These are phyloP conservation scores for Apamea epomidion DNA, from an alignment of 2,888 invertebrate species.

Conservation along the genomic window DNA sequence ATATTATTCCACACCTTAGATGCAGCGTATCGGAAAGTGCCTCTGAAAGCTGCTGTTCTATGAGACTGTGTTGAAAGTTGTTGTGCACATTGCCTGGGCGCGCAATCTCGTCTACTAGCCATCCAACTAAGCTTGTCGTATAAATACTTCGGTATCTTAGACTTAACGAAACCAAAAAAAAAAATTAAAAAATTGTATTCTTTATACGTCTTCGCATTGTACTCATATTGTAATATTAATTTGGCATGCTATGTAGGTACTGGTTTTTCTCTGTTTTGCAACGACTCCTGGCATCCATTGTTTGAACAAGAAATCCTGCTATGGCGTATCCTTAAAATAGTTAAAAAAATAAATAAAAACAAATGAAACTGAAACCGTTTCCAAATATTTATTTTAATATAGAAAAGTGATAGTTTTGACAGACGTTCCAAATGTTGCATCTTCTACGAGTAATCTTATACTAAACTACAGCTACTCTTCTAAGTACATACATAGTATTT, in stretches of 20 bases:
- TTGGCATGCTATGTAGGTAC: background rate
- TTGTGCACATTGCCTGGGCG: too few relatives aligned
- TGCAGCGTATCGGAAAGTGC: too few relatives aligned
- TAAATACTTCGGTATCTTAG: too few relatives aligned
- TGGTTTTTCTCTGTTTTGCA: background rate
- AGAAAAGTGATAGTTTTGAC: slow-evolving; percentile 54
- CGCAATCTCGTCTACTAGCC: too few relatives aligned
- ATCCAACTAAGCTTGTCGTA: too few relatives aligned
- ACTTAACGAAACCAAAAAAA: too few relatives aligned
- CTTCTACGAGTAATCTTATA: slow-evolving; percentile 29
- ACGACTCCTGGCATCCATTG: background rate
- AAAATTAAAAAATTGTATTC: background rate
- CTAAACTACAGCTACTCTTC: slow-evolving; percentile 11
- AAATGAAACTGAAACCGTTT: background rate
- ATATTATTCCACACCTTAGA: too few relatives aligned
- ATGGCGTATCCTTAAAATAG: background rate
- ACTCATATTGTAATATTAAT: background rate
- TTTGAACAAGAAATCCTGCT: background rate
- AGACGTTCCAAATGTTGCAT: slow-evolving; percentile 18
- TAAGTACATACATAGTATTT: slow-evolving; percentile 23
- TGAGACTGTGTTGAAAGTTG: too few relatives aligned
- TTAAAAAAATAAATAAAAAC: background rate
- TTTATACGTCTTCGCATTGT: background rate
- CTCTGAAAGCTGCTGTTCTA: too few relatives aligned
- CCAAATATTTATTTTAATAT: slow-evolving; percentile 47